Conservation (phyloP, 2,113 vertebrate genomes). For the Labeo rohita region DNA sequence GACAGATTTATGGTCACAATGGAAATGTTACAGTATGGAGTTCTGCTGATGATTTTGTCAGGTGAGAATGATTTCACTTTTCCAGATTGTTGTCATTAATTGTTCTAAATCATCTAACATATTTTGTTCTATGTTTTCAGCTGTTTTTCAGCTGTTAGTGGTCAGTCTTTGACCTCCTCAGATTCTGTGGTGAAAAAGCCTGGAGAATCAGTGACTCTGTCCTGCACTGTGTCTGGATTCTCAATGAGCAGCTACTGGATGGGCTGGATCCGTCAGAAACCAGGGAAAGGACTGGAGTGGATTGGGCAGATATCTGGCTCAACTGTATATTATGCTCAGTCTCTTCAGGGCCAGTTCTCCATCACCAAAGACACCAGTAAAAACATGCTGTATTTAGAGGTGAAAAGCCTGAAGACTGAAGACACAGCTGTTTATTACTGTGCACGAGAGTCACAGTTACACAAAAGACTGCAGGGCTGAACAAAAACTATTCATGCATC, state of each 20-base stretch:
- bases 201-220: too few relatives aligned
- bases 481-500: conserved; percentile 1
- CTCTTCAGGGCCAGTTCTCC: conserved; percentile 25
- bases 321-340: conserved; percentile 1
- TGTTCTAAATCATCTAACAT: too few relatives aligned
- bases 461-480: neutral
- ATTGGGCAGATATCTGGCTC: too few relatives aligned
- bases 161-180: too few relatives aligned
- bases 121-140: neutral
- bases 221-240: too few relatives aligned
- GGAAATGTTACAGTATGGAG: neutral
- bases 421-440: conserved; percentile 57
- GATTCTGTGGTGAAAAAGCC: too few relatives aligned
- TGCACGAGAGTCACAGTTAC: conserved; percentile 7
- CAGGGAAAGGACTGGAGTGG: too few relatives aligned
- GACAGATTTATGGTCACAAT: neutral
- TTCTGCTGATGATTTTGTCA: neutral
- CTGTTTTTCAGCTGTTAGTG: too few relatives aligned
- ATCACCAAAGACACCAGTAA: conserved; percentile 31
- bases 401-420: conserved; percentile 44
- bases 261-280: too few relatives aligned
- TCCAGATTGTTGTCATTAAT: neutral
- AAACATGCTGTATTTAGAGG: conserved; percentile 39
- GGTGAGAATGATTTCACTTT: neutral
- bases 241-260: too few relatives aligned